Evolutionary conservation across 2,888 invertebrate genomes (phyloP).

Genomic region (Andrena camellia): DNA sequence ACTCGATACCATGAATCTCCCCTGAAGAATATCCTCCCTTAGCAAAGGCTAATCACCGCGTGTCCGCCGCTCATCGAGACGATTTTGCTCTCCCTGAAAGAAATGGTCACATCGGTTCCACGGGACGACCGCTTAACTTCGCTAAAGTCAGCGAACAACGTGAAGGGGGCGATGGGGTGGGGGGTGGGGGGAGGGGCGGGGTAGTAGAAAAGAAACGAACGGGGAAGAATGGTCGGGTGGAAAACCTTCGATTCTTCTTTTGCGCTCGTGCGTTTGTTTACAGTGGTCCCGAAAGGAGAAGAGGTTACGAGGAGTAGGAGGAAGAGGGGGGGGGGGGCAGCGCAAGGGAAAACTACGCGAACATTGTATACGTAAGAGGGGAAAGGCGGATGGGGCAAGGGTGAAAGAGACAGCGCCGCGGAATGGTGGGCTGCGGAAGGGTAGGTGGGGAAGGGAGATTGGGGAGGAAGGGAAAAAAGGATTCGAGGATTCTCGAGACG

Average conservation of each 20-base stretch:
- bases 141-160: conserved; percentile 51
- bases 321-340: conserved; percentile 20
- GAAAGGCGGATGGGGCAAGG: conserved; percentile 7
- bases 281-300: conserved; percentile 62
- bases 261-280: conserved; percentile 71
- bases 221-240: conserved; percentile 26
- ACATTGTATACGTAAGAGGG: conserved; percentile 53
- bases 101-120: conserved; percentile 47
- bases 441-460: conserved; percentile 44
- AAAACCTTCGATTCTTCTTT: conserved; percentile 70
- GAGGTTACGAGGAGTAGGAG: conserved; percentile 26
- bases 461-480: conserved; percentile 67
- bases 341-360: conserved; percentile 59
- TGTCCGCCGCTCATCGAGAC: conserved; percentile 19
- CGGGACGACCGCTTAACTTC: conserved; percentile 53
- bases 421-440: conserved; percentile 28
- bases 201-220: background rate
- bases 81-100: conserved; percentile 44
- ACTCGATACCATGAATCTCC: background rate
- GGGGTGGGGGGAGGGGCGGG: background rate
- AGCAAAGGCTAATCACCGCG: background rate
- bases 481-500: conserved; percentile 79
- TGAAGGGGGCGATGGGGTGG: background rate
- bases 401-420: conserved; percentile 41
- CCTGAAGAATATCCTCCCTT: background rate